Evolutionary conservation across 2,113 vertebrate genomes (phyloP).

Genomic region (Neomonachus schauinslandi): DNA sequence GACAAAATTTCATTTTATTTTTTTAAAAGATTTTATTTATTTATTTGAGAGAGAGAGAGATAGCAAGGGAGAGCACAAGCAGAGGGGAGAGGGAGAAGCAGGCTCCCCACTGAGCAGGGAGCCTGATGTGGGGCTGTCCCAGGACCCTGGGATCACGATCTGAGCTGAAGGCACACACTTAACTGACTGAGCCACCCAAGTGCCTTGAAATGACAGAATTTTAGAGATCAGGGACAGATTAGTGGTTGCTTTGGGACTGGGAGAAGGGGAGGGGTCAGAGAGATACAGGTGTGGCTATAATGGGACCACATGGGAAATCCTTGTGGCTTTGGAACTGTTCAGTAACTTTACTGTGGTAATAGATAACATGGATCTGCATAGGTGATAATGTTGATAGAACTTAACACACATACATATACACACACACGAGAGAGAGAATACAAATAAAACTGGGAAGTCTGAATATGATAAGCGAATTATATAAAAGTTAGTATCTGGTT

Average conservation of each 20-base stretch:
- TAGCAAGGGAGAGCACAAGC: too few species aligned
- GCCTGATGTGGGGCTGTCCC: too few species aligned
- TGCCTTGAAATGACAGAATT: not conserved
- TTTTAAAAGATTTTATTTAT: too few species aligned
- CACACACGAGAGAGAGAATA: not conserved
- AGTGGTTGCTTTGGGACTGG: not conserved
- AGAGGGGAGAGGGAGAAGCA: too few species aligned
- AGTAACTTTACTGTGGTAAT: not conserved
- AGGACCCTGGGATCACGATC: too few species aligned
- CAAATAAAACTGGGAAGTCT: not conserved
- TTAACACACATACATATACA: not conserved
- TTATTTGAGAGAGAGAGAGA: too few species aligned
- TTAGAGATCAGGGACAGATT: not conserved
- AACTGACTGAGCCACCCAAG: too few species aligned
- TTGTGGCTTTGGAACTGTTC: not conserved
- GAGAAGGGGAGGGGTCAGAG: accelerated
- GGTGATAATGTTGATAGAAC: not conserved
- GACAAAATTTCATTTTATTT: not conserved
- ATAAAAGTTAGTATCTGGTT: not conserved
- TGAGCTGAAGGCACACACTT: too few species aligned
- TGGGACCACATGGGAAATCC: not conserved
- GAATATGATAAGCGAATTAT: not conserved
- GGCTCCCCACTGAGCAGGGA: too few species aligned
- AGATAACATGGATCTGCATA: not conserved
- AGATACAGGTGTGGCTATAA: not conserved